phyloP scores from a whole-genome alignment of 1,140 invertebrate genomes.

The Eufriesea mexicana region DNA sequence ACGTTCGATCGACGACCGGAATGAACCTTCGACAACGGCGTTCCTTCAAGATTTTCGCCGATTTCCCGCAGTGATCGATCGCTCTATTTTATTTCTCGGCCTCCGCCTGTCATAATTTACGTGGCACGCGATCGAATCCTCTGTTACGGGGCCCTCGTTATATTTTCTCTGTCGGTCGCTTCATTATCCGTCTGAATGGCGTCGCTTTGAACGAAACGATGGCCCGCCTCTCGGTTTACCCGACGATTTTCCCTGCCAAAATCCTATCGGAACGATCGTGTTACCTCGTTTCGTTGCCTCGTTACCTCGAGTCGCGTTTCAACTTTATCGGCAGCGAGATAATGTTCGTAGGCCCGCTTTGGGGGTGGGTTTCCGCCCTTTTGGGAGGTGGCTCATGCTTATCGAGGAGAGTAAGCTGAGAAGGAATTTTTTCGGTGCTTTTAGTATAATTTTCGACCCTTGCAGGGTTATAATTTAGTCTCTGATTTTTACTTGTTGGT shows the following conservation, averaged over 20 bases:
- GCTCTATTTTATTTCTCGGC: neutral
- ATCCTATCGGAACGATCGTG: neutral
- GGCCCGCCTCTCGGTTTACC: neutral
- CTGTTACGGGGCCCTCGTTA: neutral
- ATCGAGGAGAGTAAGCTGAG: too few relatives aligned
- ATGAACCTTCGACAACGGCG: neutral
- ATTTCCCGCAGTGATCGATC: neutral
- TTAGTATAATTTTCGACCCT: too few relatives aligned
- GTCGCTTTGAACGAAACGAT: neutral
- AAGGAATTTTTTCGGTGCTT: too few relatives aligned
- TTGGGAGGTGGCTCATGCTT: too few relatives aligned
- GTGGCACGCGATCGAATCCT: neutral
- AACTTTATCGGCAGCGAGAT: neutral
- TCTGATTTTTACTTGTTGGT: too few relatives aligned
- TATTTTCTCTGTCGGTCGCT: neutral
- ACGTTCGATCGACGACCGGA: neutral
- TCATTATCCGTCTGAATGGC: neutral
- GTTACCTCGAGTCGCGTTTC: neutral
- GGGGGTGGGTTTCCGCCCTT: neutral
- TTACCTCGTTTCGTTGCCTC: constrained; percentile 1
- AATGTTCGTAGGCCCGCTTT: neutral
- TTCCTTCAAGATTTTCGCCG: neutral
- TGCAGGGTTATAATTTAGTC: too few relatives aligned
- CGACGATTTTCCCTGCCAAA: neutral
- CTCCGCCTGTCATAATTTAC: neutral